Evolutionary conservation across 2,113 vertebrate species (phyloP).

Genomic region (Spizaetus ornatus): DNA sequence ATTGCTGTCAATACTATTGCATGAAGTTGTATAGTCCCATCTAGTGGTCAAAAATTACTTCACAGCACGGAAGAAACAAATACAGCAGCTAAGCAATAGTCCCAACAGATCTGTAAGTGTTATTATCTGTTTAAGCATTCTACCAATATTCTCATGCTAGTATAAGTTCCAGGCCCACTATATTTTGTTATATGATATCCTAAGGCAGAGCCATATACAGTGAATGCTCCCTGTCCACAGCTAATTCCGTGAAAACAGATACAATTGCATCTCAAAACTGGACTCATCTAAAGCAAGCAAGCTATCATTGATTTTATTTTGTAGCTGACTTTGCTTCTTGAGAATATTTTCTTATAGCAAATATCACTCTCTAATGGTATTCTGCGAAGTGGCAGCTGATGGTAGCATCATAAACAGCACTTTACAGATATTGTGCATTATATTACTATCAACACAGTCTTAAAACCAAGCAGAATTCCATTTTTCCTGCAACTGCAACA

Average conservation of each 20-base stretch:
- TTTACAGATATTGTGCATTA: not conserved
- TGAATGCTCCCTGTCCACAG: not conserved
- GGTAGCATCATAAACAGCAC: not conserved
- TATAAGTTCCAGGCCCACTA: not conserved
- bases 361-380: not conserved
- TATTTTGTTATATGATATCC: not conserved
- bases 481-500: not conserved
- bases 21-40: slow-evolving; percentile 65
- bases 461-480: slow-evolving; percentile 1
- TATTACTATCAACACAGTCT: not conserved
- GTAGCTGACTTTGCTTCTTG: not conserved
- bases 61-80: not conserved
- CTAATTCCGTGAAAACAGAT: not conserved
- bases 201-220: not conserved
- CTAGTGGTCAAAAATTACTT: slow-evolving; percentile 64
- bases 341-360: slow-evolving; percentile 3
- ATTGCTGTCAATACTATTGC: not conserved
- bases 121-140: not conserved
- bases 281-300: not conserved
- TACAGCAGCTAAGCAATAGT: not conserved
- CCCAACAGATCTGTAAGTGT: not conserved
- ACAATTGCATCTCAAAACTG: not conserved
- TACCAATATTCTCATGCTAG: not conserved
- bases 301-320: slow-evolving; percentile 18
- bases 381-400: not conserved